Evolutionary conservation across 2,797 vertebrate species (phyloP), one percentile per base, ranked within the genome.

Genomic region (Thalassophryne amazonica): DNA sequence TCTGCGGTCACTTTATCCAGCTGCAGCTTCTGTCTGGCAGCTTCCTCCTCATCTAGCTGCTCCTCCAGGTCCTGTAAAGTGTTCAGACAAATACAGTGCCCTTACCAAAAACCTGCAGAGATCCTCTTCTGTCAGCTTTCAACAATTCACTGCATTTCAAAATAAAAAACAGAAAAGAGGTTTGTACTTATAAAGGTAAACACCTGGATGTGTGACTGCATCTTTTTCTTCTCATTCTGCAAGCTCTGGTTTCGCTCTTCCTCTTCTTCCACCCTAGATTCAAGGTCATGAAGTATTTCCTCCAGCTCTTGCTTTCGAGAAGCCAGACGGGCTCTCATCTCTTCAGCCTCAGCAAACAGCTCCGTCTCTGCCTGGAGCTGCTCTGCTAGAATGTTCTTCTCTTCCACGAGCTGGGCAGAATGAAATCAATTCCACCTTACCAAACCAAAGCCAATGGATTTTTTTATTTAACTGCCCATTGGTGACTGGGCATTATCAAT

Each of bases 1-100:
- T 98, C 97, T 0, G 95, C 95, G 0, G 96, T 98, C 57, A 99
- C 97, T 76, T 98, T 99, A 47, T 99, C 97, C 55, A 99, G 86
- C 82, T 99, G 96, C 15, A 99, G 83, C 68, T 98, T 99, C 84
- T 99, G 97, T 16, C 97, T 88, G 4, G 95, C 96, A 25, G 94
- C 96, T 54, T 99, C 96, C 48, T 99, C 97, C 76, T 98, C 96
- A 42, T 99, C 97, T 0, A 99, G 87, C 67, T 99, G 97, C 14
- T 99, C 96, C 63, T 98, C 96, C 32, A 99, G 87, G 69, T 99
- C 97, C 97, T 98, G 52, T 3, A 2, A 23, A 32, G 5, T n/a
- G n/a, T n/a, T n/a, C n/a, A 56, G 9, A 10, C 36, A 39, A 11
- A 12, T 1, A 35, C n/a, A 29, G n/a, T 53, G 25, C 22, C 6